Conservation (phyloP, 2,797 vertebrate genomes). For the Gephyroberyx darwinii region DNA sequence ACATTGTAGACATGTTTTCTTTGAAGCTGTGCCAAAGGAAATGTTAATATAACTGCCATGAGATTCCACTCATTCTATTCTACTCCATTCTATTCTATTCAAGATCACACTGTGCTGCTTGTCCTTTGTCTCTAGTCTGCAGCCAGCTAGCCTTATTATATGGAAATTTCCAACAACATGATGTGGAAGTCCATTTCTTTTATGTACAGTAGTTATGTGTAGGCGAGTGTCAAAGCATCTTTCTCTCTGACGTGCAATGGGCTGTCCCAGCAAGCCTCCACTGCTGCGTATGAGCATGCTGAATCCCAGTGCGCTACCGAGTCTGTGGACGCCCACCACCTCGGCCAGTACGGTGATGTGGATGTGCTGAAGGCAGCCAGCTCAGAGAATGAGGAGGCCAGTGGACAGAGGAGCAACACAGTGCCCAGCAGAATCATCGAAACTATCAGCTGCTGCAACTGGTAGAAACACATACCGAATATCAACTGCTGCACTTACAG, state of each 20-base stretch:
- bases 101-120: neutral
- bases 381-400: conserved; percentile 74
- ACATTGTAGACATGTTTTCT: neutral
- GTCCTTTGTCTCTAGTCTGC: conserved; percentile 9
- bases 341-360: conserved; percentile 83
- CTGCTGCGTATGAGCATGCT: conserved; percentile 84
- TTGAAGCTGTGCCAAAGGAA: conserved; percentile 18
- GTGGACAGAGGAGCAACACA: conserved; percentile 77
- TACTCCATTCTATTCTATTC: neutral
- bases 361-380: conserved; percentile 77
- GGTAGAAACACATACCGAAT: neutral
- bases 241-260: conserved; percentile 76
- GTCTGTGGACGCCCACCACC: conserved; percentile 75
- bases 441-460: conserved; percentile 75
- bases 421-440: conserved; percentile 73
- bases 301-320: conserved; percentile 81
- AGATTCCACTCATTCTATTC: neutral
- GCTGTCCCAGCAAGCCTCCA: conserved; percentile 80
- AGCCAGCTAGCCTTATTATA: conserved; percentile 8
- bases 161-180: conserved; percentile 6
- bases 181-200: conserved; percentile 28
- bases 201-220: conserved; percentile 8
- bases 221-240: conserved; percentile 27
- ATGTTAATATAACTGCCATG: neutral
- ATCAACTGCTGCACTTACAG: neutral